phyloP scores from a whole-genome alignment of 2,888 invertebrate genomes.

The Microplitis deprimator region DNA sequence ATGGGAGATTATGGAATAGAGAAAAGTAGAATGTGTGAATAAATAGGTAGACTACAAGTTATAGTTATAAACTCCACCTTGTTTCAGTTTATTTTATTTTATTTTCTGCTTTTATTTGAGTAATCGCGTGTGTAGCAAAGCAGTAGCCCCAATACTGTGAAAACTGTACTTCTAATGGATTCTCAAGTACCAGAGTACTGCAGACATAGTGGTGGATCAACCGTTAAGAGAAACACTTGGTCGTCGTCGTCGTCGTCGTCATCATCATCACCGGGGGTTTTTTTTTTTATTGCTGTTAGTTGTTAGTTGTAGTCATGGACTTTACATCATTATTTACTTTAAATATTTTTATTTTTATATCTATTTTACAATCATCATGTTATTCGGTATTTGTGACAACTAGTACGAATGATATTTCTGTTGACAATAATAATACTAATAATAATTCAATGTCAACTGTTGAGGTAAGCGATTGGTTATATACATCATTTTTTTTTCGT shows the following conservation, averaged over 20 bases:
- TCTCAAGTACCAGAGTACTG: not conserved
- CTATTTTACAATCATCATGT: not conserved
- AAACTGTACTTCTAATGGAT: conserved; percentile 12
- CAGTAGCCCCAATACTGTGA: not conserved
- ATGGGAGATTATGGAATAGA: too few relatives aligned
- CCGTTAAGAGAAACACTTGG: conserved; percentile 1
- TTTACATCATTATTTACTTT: not conserved
- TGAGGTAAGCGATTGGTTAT: not conserved
- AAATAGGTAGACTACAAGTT: not conserved
- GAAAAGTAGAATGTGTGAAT: not conserved
- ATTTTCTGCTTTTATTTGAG: not conserved
- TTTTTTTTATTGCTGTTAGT: not conserved
- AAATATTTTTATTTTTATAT: not conserved
- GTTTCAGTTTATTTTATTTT: not conserved
- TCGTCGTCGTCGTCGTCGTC: not conserved
- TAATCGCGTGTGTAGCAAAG: not conserved
- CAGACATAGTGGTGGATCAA: not conserved
- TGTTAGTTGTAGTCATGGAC: not conserved
- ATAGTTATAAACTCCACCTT: not conserved
- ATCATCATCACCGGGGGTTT: not conserved
- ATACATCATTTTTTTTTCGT: not conserved
- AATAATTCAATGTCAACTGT: not conserved
- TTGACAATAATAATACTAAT: not conserved
- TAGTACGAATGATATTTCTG: not conserved
- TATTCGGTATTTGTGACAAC: not conserved